Percentiles rank a stretch among this genome's conserved stretches.
Conservation (phyloP, 2,797 vertebrate genomes). For the Percopsis omiscomaycus region DNA sequence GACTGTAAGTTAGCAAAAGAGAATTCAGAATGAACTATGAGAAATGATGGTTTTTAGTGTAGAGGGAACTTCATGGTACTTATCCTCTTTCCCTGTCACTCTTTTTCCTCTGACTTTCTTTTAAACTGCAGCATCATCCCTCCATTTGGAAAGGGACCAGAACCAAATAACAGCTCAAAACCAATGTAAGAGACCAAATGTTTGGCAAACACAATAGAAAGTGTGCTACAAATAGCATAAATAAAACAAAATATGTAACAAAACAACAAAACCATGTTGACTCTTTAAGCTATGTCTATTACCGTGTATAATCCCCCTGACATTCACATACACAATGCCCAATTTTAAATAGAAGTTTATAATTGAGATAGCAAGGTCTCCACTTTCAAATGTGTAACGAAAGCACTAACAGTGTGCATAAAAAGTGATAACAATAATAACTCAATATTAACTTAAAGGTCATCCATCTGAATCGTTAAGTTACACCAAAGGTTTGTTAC, state of each 20-base stretch:
- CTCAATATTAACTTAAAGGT: constrained; percentile 1
- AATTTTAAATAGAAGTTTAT: constrained; percentile 30
- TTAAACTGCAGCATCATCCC: constrained; percentile 77
- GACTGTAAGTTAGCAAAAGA: constrained; percentile 17
- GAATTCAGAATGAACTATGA: constrained; percentile 34
- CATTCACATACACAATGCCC: constrained; percentile 5
- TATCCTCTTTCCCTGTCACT: constrained; percentile 66
- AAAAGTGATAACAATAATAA: background rate
- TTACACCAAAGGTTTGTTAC: constrained; percentile 3
- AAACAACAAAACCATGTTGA: constrained; percentile 14
- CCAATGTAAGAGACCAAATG: constrained; percentile 76
- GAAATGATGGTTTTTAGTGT: constrained; percentile 36
- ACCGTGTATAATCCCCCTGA: background rate
- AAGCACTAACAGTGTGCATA: constrained; percentile 25
- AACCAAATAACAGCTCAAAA: constrained; percentile 77
- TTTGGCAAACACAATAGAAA: constrained; percentile 64
- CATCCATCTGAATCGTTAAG: constrained; percentile 5
- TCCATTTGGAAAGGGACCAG: constrained; percentile 78
- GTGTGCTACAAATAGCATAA: background rate
- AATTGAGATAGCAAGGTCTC: constrained; percentile 17
- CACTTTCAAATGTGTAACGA: constrained; percentile 8
- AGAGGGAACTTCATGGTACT: constrained; percentile 61
- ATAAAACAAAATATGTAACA: background rate
- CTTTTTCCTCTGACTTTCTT: constrained; percentile 76
- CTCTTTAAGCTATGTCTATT: constrained; percentile 11